Base-by-base conservation (phyloP, 2,113 vertebrate genomes). In the Sturnira hondurensis region DNA sequence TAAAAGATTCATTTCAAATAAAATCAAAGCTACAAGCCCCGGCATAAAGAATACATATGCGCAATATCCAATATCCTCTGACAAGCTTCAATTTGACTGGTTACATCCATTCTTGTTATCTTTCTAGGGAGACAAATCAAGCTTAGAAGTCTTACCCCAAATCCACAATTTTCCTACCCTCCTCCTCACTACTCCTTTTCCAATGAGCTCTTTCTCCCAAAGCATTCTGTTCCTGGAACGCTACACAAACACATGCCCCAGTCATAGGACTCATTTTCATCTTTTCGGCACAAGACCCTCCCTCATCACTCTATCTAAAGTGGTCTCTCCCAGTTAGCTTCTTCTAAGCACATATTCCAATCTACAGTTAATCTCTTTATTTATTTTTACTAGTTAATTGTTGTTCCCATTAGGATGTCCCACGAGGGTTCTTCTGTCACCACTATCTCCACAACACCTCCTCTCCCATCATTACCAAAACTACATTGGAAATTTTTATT, bases 381-480 rank as follows among this genome's bases (percentile, higher is more conserved):
- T 95, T 96, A 81, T 43, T 95, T 96, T 94, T 67, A 89, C 94
- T 76, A 80, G 76, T n/a, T 87, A 73, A 94, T 17, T 81, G 38
- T 71, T 10, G 36, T 89, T 97, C 74, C 41, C 84, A 84, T 38
- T 36, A 84, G 76, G 74, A 50, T 77, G 45, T 65, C 45, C 71
- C 76, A 76, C 33, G 38, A 93, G 67, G 71, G 56, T 24, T 94
- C 56, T 81, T 45, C 50, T 63, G 65, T 87, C 50, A 22, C 63
- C 78, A 94, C 43, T 19, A n/a, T 71, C 45, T 94, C 28, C 41
- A 80, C 52, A 91, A 43, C 58, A 81, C 38, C 45, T 77, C 38
- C 91, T 83, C 89, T 71, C 73, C 50, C 45, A 82, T 78, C 19
- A 77, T 94, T 92, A 96, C 36, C 67, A 96, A 96, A 96, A 68